Conservation (phyloP, 2,113 vertebrate species). For the Varanus salvator region DNA sequence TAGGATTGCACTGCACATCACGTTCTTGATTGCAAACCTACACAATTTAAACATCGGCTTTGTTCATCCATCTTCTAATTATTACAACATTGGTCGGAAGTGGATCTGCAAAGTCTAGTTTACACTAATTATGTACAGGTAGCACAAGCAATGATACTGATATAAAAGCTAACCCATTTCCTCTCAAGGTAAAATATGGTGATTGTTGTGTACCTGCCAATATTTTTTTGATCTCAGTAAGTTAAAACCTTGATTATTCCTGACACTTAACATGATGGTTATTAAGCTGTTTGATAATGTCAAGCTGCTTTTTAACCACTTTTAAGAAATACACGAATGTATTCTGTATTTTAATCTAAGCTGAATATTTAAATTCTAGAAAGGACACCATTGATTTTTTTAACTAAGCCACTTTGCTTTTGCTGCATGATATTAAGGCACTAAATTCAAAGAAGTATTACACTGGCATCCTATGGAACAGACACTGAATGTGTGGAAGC, state of each 20-base stretch:
- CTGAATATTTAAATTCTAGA: neutral
- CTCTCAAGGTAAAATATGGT: neutral
- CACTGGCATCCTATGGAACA: conserved; percentile 31
- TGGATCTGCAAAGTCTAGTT: neutral
- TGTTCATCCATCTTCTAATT: neutral
- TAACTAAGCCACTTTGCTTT: conserved; percentile 13
- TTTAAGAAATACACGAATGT: neutral
- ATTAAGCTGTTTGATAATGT: neutral
- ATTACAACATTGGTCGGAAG: neutral
- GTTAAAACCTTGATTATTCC: neutral
- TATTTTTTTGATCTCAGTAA: neutral
- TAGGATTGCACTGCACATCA: neutral
- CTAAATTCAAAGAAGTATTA: neutral
- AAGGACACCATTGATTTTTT: conserved; percentile 15
- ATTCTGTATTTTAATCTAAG: neutral
- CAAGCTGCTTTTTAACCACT: neutral
- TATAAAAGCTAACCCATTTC: neutral
- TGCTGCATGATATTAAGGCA: conserved; percentile 26
- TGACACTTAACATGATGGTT: neutral
- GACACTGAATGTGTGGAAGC: conserved; percentile 19
- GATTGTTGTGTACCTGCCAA: too few species aligned
- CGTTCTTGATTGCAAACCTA: neutral
- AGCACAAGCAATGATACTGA: neutral
- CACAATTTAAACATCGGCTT: neutral
- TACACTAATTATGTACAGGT: neutral